Evolutionary conservation across 2,797 vertebrate genomes (phyloP).

Genomic region (Protonibea diacanthus): DNA sequence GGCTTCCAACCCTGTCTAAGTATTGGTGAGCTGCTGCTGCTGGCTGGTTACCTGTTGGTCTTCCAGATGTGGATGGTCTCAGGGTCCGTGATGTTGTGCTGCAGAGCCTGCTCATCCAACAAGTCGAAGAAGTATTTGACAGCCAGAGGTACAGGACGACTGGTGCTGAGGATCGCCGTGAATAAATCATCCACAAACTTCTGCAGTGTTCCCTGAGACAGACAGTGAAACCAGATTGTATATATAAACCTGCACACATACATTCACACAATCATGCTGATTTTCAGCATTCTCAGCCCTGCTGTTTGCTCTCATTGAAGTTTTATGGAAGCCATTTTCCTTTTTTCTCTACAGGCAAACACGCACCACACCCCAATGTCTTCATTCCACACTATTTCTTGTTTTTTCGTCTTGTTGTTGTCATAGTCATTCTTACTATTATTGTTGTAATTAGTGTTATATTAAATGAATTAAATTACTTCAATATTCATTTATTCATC

Average conservation of each 20-base stretch:
- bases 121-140: constrained; percentile 99
- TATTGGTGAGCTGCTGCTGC: not conserved
- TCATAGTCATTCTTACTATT: too few species aligned
- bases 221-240: not conserved
- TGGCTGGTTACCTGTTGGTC: constrained; percentile 91
- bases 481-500: too few species aligned
- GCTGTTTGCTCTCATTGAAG: not conserved
- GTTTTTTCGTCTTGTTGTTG: too few species aligned
- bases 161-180: constrained; percentile 96
- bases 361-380: too few species aligned
- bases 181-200: constrained; percentile 99
- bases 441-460: too few species aligned
- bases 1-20: not conserved
- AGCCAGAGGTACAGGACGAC: constrained; percentile 94
- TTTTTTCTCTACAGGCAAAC: too few species aligned
- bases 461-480: too few species aligned
- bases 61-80: constrained; percentile 99
- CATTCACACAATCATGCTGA: not conserved
- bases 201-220: constrained; percentile 93
- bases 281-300: not conserved
- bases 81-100: constrained; percentile 91
- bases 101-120: constrained; percentile 94
- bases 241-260: not conserved
- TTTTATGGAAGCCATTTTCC: too few species aligned
- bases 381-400: too few species aligned